These are phyloP conservation scores for Gasterosteus nipponicus DNA, from an alignment of 2,113 vertebrate species.

Conservation along the genomic window DNA sequence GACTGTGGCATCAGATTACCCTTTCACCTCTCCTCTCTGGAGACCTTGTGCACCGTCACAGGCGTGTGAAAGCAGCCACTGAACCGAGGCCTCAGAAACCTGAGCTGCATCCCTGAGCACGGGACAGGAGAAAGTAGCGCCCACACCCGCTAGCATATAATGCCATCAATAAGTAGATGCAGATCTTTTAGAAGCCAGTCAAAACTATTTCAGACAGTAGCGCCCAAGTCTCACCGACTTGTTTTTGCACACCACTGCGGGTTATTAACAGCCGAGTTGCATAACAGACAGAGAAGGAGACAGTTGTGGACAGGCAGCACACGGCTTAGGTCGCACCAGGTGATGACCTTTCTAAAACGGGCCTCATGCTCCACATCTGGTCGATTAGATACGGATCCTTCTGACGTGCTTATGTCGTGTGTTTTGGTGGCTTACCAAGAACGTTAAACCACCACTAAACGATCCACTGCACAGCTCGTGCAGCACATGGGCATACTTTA, in stretches of 20 bases:
- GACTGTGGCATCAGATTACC: slow-evolving; percentile 63
- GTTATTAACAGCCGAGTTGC: slow-evolving; percentile 15
- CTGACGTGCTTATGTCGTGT: not conserved
- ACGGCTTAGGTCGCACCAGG: not conserved
- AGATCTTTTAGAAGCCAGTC: not conserved
- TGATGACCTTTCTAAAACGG: slow-evolving; percentile 18
- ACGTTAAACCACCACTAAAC: slow-evolving; percentile 9
- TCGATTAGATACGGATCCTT: not conserved
- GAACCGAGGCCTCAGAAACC: slow-evolving; percentile 54
- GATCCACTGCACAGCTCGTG: slow-evolving; percentile 16
- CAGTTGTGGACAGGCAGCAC: slow-evolving; percentile 3
- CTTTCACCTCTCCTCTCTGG: slow-evolving; percentile 66
- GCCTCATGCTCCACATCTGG: slow-evolving; percentile 2
- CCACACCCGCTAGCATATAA: slow-evolving; percentile 13
- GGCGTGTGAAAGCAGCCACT: slow-evolving; percentile 49
- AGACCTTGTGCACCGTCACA: slow-evolving; percentile 36
- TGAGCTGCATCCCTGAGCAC: slow-evolving; percentile 28
- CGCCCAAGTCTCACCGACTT: not conserved
- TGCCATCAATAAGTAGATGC: not conserved
- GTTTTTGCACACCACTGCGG: slow-evolving; percentile 23
- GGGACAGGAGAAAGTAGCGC: slow-evolving; percentile 9
- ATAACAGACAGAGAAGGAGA: slow-evolving; percentile 25
- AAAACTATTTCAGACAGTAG: slow-evolving; percentile 13
- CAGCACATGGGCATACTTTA: not conserved
- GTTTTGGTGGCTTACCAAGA: not conserved